Evolutionary conservation across 2,797 vertebrate species (phyloP).

Genomic region (Scolopax rusticola): DNA sequence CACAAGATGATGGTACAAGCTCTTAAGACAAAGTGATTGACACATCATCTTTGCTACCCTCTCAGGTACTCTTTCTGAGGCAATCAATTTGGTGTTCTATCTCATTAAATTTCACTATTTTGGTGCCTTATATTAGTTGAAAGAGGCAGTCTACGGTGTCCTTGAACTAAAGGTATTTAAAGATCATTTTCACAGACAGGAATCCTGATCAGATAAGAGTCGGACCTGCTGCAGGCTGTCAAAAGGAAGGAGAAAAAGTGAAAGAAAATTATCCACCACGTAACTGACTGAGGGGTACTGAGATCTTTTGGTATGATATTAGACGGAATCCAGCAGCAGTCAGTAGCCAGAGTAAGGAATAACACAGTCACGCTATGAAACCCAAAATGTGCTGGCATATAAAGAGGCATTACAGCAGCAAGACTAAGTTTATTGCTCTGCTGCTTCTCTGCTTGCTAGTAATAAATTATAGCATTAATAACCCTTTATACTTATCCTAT

Average conservation of each 20-base stretch:
- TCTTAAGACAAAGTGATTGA: constrained; percentile 73
- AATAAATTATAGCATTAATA: constrained; percentile 55
- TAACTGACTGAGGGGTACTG: background rate
- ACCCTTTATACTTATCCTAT: constrained; percentile 40
- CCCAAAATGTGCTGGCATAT: background rate
- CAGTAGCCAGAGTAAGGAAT: background rate
- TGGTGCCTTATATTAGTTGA: constrained; percentile 52
- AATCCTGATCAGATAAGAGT: constrained; percentile 39
- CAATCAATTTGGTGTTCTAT: constrained; percentile 70
- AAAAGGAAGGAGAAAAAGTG: background rate
- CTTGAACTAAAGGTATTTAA: constrained; percentile 63
- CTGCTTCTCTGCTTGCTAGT: constrained; percentile 25
- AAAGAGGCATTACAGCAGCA: constrained; percentile 8
- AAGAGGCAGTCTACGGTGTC: constrained; percentile 44
- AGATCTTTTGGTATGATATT: background rate
- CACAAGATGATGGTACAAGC: constrained; percentile 26
- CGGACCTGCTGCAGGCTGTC: constrained; percentile 19
- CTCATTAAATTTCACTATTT: constrained; percentile 74
- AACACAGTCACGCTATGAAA: background rate
- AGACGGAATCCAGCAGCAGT: background rate
- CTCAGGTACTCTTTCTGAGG: constrained; percentile 61
- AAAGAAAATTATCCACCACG: background rate
- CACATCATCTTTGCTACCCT: constrained; percentile 64
- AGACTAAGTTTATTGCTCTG: constrained; percentile 26
- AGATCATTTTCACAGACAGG: constrained; percentile 36